Evolutionary conservation across 2,888 invertebrate genomes (phyloP).

Genomic region (Epinotia demarniana): DNA sequence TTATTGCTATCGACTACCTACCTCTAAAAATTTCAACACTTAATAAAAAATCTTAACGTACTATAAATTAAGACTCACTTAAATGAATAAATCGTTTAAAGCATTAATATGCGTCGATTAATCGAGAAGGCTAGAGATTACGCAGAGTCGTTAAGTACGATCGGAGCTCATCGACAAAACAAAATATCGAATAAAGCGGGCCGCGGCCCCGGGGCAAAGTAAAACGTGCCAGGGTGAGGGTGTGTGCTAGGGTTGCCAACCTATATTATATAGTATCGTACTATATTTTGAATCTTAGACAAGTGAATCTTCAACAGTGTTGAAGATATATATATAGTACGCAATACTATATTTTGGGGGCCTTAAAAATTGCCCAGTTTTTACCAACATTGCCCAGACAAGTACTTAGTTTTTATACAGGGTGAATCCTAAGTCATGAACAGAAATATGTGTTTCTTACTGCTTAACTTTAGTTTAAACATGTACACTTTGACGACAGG

Average conservation of each 20-base stretch:
- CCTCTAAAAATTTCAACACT: conserved; percentile 73
- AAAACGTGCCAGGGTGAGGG: conserved; percentile 50
- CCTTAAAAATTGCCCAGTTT: too few species aligned
- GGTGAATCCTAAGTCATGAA: too few species aligned
- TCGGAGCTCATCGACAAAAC: conserved; percentile 48
- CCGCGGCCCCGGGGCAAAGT: conserved; percentile 48
- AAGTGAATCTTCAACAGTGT: too few species aligned
- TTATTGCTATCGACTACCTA: conserved; percentile 72
- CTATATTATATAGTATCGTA: too few species aligned
- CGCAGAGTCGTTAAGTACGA: conserved; percentile 68
- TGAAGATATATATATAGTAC: too few species aligned
- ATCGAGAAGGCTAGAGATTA: conserved; percentile 56
- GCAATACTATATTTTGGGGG: too few species aligned
- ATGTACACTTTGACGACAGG: too few species aligned
- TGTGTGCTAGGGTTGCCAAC: conserved; percentile 48
- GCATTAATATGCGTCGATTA: conserved; percentile 53
- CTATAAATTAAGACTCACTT: conserved; percentile 62
- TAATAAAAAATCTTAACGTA: conserved; percentile 68
- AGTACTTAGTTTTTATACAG: too few species aligned
- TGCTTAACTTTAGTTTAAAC: too few species aligned
- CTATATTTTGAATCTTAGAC: too few species aligned
- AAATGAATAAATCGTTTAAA: conserved; percentile 49
- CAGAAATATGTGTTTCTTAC: too few species aligned
- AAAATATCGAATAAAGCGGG: conserved; percentile 47
- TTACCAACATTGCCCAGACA: too few species aligned